A percentile compares a stretch with the other conserved stretches of the same genome.
Conservation (phyloP, 2,888 invertebrate species). For the Xestia sexstrigata region DNA sequence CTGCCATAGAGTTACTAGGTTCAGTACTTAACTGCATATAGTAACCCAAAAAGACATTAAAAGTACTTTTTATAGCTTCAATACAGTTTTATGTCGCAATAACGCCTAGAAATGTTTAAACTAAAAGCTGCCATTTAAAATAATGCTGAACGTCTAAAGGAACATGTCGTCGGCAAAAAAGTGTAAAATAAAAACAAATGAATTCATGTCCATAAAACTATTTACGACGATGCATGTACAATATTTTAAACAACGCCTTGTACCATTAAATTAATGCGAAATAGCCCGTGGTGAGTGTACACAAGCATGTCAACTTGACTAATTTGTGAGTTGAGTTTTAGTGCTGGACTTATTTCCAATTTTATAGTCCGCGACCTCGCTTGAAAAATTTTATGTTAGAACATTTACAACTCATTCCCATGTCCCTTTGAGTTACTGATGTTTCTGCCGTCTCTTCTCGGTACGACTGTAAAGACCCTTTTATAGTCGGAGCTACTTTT, state of each 20-base stretch:
- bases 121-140: slow-evolving; percentile 62
- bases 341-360: slow-evolving; percentile 68
- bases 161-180: slow-evolving; percentile 55
- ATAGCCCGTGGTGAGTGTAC: slow-evolving; percentile 68
- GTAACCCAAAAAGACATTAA: slow-evolving; percentile 27
- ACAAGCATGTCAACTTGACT: slow-evolving; percentile 69
- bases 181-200: slow-evolving; percentile 60
- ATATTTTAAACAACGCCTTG: slow-evolving; percentile 72
- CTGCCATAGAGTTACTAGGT: background rate
- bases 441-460: slow-evolving; percentile 73
- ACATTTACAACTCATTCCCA: slow-evolving; percentile 77
- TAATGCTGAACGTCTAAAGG: slow-evolving; percentile 56
- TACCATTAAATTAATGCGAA: slow-evolving; percentile 74
- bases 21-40: slow-evolving; percentile 2
- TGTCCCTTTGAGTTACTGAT: slow-evolving; percentile 76
- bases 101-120: slow-evolving; percentile 53
- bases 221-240: slow-evolving; percentile 69
- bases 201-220: slow-evolving; percentile 66
- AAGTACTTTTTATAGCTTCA: slow-evolving; percentile 35
- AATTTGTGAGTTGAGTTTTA: slow-evolving; percentile 76
- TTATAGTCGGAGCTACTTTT: slow-evolving; percentile 72
- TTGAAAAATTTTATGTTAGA: slow-evolving; percentile 71
- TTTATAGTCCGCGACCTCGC: slow-evolving; percentile 65
- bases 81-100: slow-evolving; percentile 42
- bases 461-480: slow-evolving; percentile 76